Conservation (phyloP, 1,140 invertebrate species). For the Aradophagus sp. region DNA sequence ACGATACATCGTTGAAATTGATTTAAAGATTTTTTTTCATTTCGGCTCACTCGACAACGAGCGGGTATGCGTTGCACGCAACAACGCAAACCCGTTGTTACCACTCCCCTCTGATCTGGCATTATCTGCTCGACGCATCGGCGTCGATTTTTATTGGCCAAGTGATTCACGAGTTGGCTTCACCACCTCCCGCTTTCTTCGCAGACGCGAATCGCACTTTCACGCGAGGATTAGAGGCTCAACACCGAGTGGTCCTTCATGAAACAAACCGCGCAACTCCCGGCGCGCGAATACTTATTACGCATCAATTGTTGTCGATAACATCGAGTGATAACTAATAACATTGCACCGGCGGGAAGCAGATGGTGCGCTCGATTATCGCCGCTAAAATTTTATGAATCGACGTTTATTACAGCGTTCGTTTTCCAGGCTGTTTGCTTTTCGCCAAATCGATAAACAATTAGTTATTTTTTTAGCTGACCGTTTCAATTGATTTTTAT, state of each 20-base stretch:
- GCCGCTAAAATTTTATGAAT: neutral
- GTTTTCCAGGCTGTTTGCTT: conserved; percentile 2
- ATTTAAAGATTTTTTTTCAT: conserved; percentile 43
- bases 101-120: conserved; percentile 58
- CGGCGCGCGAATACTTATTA: conserved; percentile 34
- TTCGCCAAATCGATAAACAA: no score
- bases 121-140: conserved; percentile 69
- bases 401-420: neutral
- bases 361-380: conserved; percentile 15
- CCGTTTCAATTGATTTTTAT: no score
- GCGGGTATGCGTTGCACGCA: conserved; percentile 45
- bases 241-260: conserved; percentile 22
- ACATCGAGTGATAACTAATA: conserved; percentile 34
- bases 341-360: conserved; percentile 11
- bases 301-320: conserved; percentile 43
- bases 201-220: conserved; percentile 50
- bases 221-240: conserved; percentile 59
- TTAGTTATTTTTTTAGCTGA: no score
- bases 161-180: conserved; percentile 71
- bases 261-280: conserved; percentile 11
- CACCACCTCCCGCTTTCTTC: conserved; percentile 63
- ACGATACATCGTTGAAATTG: conserved; percentile 39
- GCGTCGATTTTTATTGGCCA: conserved; percentile 67
- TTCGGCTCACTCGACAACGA: conserved; percentile 18
- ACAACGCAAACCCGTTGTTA: conserved; percentile 70